Evolutionary conservation across 2,888 invertebrate species (phyloP).

Genomic region (Coleophora flavipennella): DNA sequence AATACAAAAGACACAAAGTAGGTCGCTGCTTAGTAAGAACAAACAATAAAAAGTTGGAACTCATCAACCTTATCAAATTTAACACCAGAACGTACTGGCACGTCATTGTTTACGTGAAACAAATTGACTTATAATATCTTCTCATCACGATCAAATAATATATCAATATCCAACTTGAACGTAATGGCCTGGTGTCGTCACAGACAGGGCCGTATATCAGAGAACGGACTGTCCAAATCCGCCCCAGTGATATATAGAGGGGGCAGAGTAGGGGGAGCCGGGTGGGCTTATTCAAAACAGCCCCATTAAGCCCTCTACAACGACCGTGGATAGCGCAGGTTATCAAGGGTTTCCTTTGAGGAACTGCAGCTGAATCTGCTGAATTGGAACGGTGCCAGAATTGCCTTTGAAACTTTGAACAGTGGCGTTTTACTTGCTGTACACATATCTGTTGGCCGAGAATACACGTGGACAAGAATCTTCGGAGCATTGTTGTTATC

Average conservation of each 20-base stretch:
- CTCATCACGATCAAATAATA: constrained; percentile 17
- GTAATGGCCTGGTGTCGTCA: constrained; percentile 26
- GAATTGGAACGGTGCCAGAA: constrained; percentile 45
- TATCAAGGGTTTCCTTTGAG: constrained; percentile 45
- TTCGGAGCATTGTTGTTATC: too few species aligned
- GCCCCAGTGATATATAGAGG: constrained; percentile 18
- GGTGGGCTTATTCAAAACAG: constrained; percentile 43
- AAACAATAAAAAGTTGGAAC: background rate
- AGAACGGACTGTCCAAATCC: constrained; percentile 31
- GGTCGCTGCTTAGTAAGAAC: background rate
- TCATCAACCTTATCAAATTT: background rate
- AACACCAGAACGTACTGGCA: too few species aligned
- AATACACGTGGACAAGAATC: too few species aligned
- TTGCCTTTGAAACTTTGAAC: too few species aligned
- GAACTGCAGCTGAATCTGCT: constrained; percentile 28
- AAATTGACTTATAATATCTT: constrained; percentile 15
- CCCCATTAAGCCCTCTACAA: constrained; percentile 38
- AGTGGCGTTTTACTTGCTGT: background rate
- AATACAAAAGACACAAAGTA: background rate
- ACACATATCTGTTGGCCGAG: background rate
- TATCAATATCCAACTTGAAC: constrained; percentile 32
- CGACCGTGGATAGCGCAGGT: constrained; percentile 40
- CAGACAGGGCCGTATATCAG: constrained; percentile 33
- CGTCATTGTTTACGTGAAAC: constrained; percentile 1
- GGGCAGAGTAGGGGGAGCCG: too few species aligned